Percentiles rank a stretch among this genome's conserved stretches.
These are phyloP conservation scores for Propithecus perrieri DNA, from an alignment of 2,797 vertebrate genomes.

Conservation along the genomic window DNA sequence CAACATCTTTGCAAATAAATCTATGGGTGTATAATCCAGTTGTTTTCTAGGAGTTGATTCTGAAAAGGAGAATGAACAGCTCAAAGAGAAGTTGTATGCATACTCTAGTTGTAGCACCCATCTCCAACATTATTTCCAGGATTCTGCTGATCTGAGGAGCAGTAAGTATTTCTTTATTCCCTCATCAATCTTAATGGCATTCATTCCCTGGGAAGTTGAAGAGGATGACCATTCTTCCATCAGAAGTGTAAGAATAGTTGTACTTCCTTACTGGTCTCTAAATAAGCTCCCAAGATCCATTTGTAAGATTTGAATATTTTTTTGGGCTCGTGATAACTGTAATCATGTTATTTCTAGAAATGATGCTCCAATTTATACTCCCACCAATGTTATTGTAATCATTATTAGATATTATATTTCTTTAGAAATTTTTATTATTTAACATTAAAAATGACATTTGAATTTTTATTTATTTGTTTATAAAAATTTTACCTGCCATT, in stretches of 20 bases:
- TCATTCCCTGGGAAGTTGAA: not conserved
- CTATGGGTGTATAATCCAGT: not conserved
- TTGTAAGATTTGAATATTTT: not conserved
- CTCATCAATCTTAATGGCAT: not conserved
- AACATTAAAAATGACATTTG: not conserved
- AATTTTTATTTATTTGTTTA: conserved; percentile 4
- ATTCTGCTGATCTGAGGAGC: not conserved
- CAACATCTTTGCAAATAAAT: not conserved
- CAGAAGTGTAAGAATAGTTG: not conserved
- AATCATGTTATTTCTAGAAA: conserved; percentile 26
- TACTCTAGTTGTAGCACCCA: not conserved
- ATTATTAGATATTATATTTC: not conserved
- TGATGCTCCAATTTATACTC: not conserved
- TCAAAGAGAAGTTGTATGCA: not conserved
- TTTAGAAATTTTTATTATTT: conserved; percentile 23
- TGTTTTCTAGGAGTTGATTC: not conserved
- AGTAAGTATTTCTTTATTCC: not conserved
- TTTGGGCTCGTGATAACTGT: not conserved
- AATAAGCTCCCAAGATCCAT: not conserved
- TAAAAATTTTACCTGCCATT: not conserved
- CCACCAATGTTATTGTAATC: not conserved
- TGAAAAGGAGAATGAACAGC: not conserved
- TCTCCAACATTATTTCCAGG: conserved; percentile 9
- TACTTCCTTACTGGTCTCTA: not conserved
- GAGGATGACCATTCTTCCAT: not conserved